Conservation (phyloP, 2,113 vertebrate genomes). For the Sciurus niger region DNA sequence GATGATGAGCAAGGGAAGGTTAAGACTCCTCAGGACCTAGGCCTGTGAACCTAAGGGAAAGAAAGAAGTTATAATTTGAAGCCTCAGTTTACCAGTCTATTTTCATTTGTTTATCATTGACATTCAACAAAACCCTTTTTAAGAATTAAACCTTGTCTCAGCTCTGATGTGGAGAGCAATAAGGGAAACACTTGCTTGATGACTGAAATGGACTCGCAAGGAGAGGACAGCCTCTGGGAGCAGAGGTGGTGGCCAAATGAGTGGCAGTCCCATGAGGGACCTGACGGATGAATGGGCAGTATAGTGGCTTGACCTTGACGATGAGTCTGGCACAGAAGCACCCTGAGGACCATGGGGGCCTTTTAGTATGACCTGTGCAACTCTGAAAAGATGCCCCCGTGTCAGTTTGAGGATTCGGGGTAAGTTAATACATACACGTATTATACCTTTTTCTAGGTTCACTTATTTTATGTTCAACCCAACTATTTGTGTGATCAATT, state of each 20-base stretch:
- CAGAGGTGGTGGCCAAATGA: background rate
- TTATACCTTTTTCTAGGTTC: background rate
- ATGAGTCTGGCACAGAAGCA: background rate
- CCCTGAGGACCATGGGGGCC: background rate
- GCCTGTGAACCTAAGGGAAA: background rate
- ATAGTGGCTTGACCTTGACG: background rate
- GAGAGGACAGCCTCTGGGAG: background rate
- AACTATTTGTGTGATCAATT: background rate
- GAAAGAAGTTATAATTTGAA: background rate
- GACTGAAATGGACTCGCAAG: background rate
- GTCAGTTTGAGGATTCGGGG: background rate
- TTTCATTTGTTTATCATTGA: conserved; percentile 5
- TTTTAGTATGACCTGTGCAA: background rate
- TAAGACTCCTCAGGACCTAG: too few relatives aligned
- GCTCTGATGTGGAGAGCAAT: background rate
- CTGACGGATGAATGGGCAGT: background rate
- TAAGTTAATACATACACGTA: too few relatives aligned
- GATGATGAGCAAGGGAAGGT: background rate
- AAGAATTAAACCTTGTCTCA: background rate
- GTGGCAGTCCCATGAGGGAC: too few relatives aligned
- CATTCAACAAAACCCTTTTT: background rate
- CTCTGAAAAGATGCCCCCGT: background rate
- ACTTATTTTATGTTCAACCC: background rate
- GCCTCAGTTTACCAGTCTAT: background rate
- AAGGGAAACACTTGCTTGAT: background rate